A percentile compares a stretch with the other conserved stretches of the same genome.
These are phyloP conservation scores for Tethea ocularis DNA, from an alignment of 2,888 invertebrate species.

Conservation along the genomic window DNA sequence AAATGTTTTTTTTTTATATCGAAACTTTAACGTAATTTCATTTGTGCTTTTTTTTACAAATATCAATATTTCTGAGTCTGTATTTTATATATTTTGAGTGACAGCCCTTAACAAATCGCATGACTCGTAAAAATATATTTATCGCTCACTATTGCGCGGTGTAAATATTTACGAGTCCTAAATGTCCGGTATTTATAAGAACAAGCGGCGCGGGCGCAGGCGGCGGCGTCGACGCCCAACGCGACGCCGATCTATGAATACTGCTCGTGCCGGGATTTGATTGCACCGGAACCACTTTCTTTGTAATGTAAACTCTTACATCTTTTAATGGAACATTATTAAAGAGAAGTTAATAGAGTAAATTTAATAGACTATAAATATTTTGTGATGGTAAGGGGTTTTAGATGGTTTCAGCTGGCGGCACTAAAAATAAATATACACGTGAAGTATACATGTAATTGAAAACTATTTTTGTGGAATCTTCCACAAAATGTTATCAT, in stretches of 20 bases:
- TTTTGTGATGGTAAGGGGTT: background rate
- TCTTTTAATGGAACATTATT: slow-evolving; percentile 28
- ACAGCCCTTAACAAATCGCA: slow-evolving; percentile 32
- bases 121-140: slow-evolving; percentile 47
- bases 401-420: too few relatives aligned
- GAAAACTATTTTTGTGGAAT: too few relatives aligned
- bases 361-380: slow-evolving; percentile 12
- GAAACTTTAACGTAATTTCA: too few relatives aligned
- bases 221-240: background rate
- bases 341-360: too few relatives aligned
- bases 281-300: slow-evolving; percentile 44
- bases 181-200: slow-evolving; percentile 54
- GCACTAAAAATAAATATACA: too few relatives aligned
- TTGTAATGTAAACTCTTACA: slow-evolving; percentile 34
- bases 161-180: slow-evolving; percentile 66
- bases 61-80: background rate
- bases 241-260: slow-evolving; percentile 13
- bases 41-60: background rate
- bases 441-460: too few relatives aligned
- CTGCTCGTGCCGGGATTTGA: slow-evolving; percentile 11
- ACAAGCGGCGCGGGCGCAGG: slow-evolving; percentile 10
- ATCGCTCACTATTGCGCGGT: slow-evolving; percentile 51
- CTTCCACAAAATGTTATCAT: too few relatives aligned
- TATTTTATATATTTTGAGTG: background rate
- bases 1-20: too few relatives aligned